Conservation (phyloP, 2,113 vertebrate genomes). For the Ceuthmochares aereus region DNA sequence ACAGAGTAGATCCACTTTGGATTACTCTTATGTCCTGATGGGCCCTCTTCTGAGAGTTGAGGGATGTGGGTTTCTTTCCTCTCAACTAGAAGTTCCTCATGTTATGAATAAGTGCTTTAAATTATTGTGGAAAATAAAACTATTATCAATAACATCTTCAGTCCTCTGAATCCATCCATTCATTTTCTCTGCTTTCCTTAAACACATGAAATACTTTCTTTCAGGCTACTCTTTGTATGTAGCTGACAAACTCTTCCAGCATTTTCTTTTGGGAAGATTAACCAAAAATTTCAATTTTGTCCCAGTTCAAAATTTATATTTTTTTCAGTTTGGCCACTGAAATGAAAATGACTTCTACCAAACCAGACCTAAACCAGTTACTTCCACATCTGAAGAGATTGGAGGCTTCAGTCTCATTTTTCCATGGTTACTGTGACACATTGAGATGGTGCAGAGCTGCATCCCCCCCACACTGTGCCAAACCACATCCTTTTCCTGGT, state of each 20-base stretch:
- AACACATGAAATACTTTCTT: not conserved
- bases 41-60: not conserved
- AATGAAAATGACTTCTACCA: not conserved
- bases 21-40: not conserved
- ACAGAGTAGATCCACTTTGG: not conserved
- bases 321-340: not conserved
- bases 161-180: not conserved
- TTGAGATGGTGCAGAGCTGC: not conserved
- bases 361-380: not conserved
- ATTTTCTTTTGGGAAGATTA: not conserved
- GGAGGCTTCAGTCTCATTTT: not conserved
- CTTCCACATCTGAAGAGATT: not conserved
- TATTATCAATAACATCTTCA: not conserved
- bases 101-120: slow-evolving; percentile 22
- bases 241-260: not conserved
- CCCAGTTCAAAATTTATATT: not conserved
- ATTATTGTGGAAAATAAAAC: slow-evolving; percentile 9
- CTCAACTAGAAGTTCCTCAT: not conserved
- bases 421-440: not conserved
- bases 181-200: not conserved
- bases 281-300: not conserved
- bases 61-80: slow-evolving; percentile 15
- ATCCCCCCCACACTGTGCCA: not conserved
- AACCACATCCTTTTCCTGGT: not conserved
- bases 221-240: not conserved